Conservation (phyloP, 2,797 vertebrate genomes). For the Dicrostonyx torquatus region DNA sequence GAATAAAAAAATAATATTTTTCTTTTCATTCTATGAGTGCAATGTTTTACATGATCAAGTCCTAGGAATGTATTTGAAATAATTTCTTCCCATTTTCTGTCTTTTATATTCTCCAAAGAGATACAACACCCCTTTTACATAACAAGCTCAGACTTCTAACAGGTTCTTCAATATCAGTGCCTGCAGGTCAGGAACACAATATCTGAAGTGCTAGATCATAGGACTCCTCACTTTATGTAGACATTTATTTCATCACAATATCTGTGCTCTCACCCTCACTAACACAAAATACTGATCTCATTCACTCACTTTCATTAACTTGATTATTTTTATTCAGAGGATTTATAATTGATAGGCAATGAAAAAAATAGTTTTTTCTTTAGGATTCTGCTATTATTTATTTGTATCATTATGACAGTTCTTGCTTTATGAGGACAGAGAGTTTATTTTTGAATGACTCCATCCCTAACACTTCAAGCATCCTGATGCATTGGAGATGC, state of each 20-base stretch:
- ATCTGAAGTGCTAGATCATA: background rate
- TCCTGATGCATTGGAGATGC: background rate
- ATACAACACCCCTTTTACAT: background rate
- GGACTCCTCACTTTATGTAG: background rate
- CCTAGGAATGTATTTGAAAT: background rate
- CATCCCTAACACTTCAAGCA: background rate
- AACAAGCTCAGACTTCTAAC: background rate
- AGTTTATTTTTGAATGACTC: background rate
- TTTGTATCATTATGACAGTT: background rate
- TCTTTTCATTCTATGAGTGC: background rate
- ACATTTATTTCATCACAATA: background rate
- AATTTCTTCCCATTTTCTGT: background rate
- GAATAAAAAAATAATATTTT: constrained; percentile 22
- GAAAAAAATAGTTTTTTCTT: background rate
- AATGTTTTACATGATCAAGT: background rate
- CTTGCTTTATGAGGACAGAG: background rate
- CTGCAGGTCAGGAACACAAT: background rate
- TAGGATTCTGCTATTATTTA: background rate
- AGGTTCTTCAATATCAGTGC: background rate
- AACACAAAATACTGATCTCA: background rate
- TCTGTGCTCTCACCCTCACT: background rate
- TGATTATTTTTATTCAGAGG: background rate
- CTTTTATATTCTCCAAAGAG: background rate
- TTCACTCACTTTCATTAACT: background rate
- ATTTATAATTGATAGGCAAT: background rate